Evolutionary conservation across 2,888 invertebrate genomes (phyloP), one percentile per base, ranked within the genome.

Genomic region (Capitulum mitella): DNA sequence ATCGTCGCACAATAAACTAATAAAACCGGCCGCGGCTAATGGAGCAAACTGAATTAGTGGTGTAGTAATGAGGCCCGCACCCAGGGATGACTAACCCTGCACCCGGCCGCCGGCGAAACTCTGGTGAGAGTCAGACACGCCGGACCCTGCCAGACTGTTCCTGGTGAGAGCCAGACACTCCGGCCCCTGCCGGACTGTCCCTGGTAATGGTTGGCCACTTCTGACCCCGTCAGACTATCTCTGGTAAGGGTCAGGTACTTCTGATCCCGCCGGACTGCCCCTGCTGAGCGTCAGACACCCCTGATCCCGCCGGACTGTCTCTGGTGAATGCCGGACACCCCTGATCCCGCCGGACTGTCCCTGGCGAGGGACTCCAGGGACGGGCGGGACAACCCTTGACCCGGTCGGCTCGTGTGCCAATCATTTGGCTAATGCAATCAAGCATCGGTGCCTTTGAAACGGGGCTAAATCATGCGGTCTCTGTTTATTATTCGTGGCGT

Each of bases 401-500:
- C 70, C 37, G 8, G 22, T 16, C 37, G 70, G 70, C 29, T 16
- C 64, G 16, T 70, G 22, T 70, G 70, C 70, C 70, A 70, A 70
- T 70, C 70, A 70, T 37, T 64, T 32, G 70, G 70, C 70, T 70
- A 70, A 70, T 70, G 70, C 70, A 70, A 70, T 70, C 70, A 70
- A 70, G 34, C 32, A 70, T 70, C 70, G 70, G 70, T 32, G 70
- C 70, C 70, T 70, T 70, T 70, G 70, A 70, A 37, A 70, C 37
- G 37, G 34, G 37, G 22, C 70, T 34, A 70, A 70, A 70, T 37
- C 70, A 70, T 32, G 70, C 37, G 34, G 37, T 16, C 5, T 70
- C 37, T 70, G 70, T 70, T 70, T 34, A 70, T 70, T 70, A 70
- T 70, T 70, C 70, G 12, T 32, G 22, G 26, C 37, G 70, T 8